These are phyloP conservation scores for Tenthredo scrophulariae DNA, from an alignment of 2,888 invertebrate species.

Conservation along the genomic window DNA sequence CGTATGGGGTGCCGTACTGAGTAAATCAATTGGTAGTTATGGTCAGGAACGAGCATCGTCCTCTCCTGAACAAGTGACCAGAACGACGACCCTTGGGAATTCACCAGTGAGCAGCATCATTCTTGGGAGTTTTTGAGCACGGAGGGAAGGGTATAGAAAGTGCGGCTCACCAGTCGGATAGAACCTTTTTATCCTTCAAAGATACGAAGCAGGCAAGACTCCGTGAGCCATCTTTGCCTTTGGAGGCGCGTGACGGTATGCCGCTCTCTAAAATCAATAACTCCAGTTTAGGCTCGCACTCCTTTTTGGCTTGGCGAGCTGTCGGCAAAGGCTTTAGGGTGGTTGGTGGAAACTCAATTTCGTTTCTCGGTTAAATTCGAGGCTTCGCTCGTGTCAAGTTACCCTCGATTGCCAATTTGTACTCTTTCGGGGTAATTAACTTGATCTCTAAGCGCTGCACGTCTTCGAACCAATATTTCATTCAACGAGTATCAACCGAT, in stretches of 20 bases:
- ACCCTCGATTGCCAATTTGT: slow-evolving; percentile 53
- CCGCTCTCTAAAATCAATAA: slow-evolving; percentile 53
- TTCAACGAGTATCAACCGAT: slow-evolving; percentile 35
- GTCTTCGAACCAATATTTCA: slow-evolving; percentile 38
- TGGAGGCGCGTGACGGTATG: slow-evolving; percentile 48
- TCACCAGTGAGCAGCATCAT: neutral
- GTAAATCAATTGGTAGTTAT: neutral
- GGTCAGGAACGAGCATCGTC: neutral
- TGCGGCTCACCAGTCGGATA: slow-evolving; percentile 34
- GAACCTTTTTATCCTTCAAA: slow-evolving; percentile 38
- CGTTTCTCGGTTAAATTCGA: slow-evolving; percentile 50
- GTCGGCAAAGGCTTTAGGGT: slow-evolving; percentile 51
- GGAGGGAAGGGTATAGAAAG: slow-evolving; percentile 18
- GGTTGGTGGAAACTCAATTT: slow-evolving; percentile 51
- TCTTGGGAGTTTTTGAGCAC: neutral
- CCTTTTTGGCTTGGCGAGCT: slow-evolving; percentile 48
- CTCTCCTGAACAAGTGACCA: slow-evolving; percentile 16
- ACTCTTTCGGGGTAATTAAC: slow-evolving; percentile 53
- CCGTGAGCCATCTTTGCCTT: slow-evolving; percentile 46
- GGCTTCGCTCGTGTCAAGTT: slow-evolving; percentile 49
- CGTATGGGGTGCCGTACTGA: neutral
- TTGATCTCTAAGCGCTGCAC: slow-evolving; percentile 43
- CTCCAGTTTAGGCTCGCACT: slow-evolving; percentile 50
- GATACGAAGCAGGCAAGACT: slow-evolving; percentile 39
- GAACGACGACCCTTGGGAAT: slow-evolving; percentile 37